Percentiles rank a stretch among this genome's conserved stretches.
These are phyloP conservation scores for Tenebrio molitor DNA, from an alignment of 1,140 invertebrate genomes.

Conservation along the genomic window DNA sequence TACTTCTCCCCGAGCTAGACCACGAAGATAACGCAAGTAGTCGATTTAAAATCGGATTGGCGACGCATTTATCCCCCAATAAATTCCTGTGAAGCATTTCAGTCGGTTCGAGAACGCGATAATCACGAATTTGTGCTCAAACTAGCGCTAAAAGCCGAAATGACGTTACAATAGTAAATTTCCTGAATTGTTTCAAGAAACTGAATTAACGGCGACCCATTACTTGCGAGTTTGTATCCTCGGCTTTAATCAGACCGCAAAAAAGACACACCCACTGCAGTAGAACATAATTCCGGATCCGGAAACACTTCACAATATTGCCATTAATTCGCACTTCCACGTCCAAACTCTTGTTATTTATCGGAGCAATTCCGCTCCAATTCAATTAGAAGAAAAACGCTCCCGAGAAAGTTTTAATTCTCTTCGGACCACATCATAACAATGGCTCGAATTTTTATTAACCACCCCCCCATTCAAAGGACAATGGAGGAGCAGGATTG, in stretches of 20 bases:
- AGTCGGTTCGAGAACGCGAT: too few species aligned
- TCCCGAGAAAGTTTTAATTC: not conserved
- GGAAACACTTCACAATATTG: conserved; percentile 13
- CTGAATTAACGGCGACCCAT: conserved; percentile 3
- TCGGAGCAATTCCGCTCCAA: not conserved
- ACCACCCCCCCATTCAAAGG: not conserved
- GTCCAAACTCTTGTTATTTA: conserved; percentile 12
- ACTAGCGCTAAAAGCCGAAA: not conserved
- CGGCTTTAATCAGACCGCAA: conserved; percentile 13
- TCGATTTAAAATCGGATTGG: too few species aligned
- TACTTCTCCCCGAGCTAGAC: too few species aligned
- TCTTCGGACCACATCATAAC: not conserved
- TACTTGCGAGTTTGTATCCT: not conserved
- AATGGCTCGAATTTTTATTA: not conserved
- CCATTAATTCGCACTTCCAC: conserved; percentile 13
- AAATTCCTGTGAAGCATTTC: too few species aligned
- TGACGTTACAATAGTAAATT: not conserved
- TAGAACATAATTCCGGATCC: conserved; percentile 24
- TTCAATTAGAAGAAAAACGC: conserved; percentile 13
- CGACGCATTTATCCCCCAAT: too few species aligned
- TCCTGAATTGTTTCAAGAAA: conserved; percentile 15
- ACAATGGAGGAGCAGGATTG: not conserved
- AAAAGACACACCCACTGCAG: conserved; percentile 31
- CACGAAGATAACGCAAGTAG: too few species aligned
- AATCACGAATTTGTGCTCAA: not conserved